These are phyloP conservation scores for Acanthurus lineatus DNA, from an alignment of 2,797 vertebrate genomes.

Conservation along the genomic window DNA sequence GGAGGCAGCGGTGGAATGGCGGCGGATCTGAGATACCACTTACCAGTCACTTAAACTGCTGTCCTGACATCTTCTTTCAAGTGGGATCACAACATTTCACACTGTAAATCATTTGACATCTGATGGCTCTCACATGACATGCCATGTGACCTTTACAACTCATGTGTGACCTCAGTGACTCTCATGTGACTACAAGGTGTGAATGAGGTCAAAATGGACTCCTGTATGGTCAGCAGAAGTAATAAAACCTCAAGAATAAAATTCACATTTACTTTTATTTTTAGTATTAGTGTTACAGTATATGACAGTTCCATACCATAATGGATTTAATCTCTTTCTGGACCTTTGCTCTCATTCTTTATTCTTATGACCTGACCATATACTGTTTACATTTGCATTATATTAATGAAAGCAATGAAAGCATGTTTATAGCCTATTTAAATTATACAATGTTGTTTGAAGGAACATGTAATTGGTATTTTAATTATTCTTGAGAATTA, in stretches of 20 bases:
- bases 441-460: too few species aligned
- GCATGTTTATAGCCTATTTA: too few species aligned
- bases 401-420: too few species aligned
- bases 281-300: neutral
- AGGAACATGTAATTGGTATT: neutral
- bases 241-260: neutral
- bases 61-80: slow-evolving; percentile 12
- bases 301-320: neutral
- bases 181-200: slow-evolving; percentile 9
- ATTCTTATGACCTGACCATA: too few species aligned
- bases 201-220: slow-evolving; percentile 17
- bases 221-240: neutral
- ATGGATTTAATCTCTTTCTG: too few species aligned
- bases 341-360: too few species aligned
- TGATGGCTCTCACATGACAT: neutral
- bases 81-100: slow-evolving; percentile 13
- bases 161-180: slow-evolving; percentile 13
- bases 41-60: slow-evolving; percentile 8
- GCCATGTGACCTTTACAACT: neutral
- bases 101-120: slow-evolving; percentile 9
- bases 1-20: neutral
- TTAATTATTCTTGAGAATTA: slow-evolving; percentile 23
- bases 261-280: neutral
- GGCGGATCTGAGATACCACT: neutral
- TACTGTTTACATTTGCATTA: too few species aligned